phyloP scores from a whole-genome alignment of 2,797 vertebrate species.

The Balearica regulorum region DNA sequence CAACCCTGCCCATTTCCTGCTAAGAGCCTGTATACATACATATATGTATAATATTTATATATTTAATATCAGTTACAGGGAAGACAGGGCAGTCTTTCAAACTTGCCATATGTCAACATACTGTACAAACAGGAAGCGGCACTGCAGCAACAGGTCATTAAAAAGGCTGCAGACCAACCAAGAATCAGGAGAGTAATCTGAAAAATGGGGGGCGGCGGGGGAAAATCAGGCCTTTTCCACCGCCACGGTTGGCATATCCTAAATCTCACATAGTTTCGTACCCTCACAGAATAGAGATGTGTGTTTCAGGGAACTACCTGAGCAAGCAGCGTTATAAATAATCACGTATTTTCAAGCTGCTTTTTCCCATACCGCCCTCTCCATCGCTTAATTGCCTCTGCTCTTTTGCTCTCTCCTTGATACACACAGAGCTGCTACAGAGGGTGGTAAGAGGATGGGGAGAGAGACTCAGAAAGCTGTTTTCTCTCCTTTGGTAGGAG shows the following conservation, averaged over 20 bases:
- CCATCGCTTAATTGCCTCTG: background rate
- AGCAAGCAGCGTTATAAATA: background rate
- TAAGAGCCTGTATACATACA: background rate
- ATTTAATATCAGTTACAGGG: background rate
- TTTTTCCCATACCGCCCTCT: background rate
- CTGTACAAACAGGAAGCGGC: slow-evolving; percentile 34
- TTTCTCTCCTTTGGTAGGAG: background rate
- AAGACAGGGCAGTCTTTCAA: slow-evolving; percentile 46
- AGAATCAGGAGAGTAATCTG: background rate
- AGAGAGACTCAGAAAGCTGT: background rate
- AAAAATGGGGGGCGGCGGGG: background rate
- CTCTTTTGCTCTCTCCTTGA: background rate
- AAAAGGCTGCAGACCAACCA: slow-evolving; percentile 2
- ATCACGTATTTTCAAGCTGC: background rate
- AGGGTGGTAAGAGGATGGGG: background rate
- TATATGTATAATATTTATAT: background rate
- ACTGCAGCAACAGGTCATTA: slow-evolving; percentile 36
- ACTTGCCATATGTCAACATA: background rate
- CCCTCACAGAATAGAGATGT: background rate
- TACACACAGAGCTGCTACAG: background rate
- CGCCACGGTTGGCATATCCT: background rate
- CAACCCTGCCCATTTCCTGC: background rate
- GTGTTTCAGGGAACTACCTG: background rate
- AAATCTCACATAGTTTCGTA: background rate
- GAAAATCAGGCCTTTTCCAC: background rate